These are phyloP conservation scores for Drosophila mojavensis DNA, from an alignment of 1,140 invertebrate species.

Conservation along the genomic window DNA sequence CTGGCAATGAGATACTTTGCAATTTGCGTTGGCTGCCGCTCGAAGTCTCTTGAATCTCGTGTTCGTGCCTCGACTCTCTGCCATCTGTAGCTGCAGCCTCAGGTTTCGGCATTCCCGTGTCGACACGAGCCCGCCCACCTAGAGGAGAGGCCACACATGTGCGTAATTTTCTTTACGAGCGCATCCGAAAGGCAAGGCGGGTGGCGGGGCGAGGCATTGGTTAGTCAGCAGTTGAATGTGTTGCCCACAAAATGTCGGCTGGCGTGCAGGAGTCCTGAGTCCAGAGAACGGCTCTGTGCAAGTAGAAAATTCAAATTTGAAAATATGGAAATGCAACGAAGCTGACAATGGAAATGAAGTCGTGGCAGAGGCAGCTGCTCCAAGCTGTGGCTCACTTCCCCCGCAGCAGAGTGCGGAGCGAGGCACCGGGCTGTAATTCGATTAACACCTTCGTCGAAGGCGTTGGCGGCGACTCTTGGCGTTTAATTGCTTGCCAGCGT, in stretches of 20 bases:
- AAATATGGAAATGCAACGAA: constrained; percentile 73
- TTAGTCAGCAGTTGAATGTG: constrained; percentile 1
- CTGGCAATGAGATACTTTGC: too few species aligned
- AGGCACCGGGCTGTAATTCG: constrained; percentile 64
- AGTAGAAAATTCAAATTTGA: constrained; percentile 80
- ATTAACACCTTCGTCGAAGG: constrained; percentile 70
- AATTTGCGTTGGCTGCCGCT: too few species aligned
- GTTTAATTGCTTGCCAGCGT: constrained; percentile 75
- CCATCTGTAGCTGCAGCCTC: too few species aligned
- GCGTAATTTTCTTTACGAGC: constrained; percentile 76
- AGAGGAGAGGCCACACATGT: constrained; percentile 72
- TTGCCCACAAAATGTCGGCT: constrained; percentile 30
- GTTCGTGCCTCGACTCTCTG: too few species aligned
- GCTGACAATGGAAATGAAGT: constrained; percentile 24
- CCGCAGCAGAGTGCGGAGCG: background rate
- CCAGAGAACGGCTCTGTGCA: constrained; percentile 32
- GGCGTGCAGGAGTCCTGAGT: too few species aligned
- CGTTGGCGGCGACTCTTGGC: constrained; percentile 58
- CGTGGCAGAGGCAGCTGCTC: constrained; percentile 38
- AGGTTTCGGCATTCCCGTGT: too few species aligned
- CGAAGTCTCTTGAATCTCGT: too few species aligned
- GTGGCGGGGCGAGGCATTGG: background rate
- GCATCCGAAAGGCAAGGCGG: background rate
- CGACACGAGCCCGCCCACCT: constrained; percentile 4
- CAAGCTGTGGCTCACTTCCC: background rate